phyloP scores from a whole-genome alignment of 2,797 vertebrate species.

The Enteromius viviparus region DNA sequence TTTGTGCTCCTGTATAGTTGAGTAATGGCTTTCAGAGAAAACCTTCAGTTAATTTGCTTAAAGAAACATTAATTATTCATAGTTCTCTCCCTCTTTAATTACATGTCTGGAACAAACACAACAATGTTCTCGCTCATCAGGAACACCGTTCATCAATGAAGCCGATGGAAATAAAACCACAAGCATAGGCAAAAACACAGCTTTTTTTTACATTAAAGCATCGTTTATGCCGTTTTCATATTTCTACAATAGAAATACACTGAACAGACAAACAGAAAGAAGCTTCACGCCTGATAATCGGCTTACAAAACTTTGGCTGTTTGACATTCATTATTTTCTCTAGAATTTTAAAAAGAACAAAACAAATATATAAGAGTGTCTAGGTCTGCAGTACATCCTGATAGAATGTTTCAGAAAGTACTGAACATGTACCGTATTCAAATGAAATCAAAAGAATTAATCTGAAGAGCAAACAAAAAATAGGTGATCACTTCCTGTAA shows the following conservation, averaged over 20 bases:
- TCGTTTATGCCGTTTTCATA: conserved; percentile 18
- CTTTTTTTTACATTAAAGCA: conserved; percentile 1
- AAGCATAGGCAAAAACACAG: conserved; percentile 3
- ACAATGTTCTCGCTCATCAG: conserved; percentile 43
- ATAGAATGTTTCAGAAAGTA: not conserved
- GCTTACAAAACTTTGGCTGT: conserved; percentile 24
- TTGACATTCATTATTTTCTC: not conserved
- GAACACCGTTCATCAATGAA: conserved; percentile 31
- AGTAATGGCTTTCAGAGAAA: conserved; percentile 38
- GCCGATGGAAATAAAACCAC: not conserved
- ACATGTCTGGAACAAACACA: conserved; percentile 47
- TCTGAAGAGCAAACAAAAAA: too few relatives aligned
- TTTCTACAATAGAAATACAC: not conserved
- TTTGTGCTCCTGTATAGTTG: conserved; percentile 12
- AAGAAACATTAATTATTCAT: conserved; percentile 56
- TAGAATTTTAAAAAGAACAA: not conserved
- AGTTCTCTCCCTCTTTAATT: conserved; percentile 45
- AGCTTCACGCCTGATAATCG: not conserved
- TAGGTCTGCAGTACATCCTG: not conserved
- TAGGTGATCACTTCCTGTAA: not conserved
- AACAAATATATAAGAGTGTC: not conserved
- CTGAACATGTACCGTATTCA: not conserved
- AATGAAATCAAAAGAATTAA: not conserved
- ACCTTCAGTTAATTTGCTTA: conserved; percentile 60
- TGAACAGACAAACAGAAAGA: not conserved